Evolutionary conservation across 30 jellyfish, hydroid and myxozoan species (phyloP), one percentile per base, ranked within the genome.

Genomic region (Nemopilema nomurai): DNA sequence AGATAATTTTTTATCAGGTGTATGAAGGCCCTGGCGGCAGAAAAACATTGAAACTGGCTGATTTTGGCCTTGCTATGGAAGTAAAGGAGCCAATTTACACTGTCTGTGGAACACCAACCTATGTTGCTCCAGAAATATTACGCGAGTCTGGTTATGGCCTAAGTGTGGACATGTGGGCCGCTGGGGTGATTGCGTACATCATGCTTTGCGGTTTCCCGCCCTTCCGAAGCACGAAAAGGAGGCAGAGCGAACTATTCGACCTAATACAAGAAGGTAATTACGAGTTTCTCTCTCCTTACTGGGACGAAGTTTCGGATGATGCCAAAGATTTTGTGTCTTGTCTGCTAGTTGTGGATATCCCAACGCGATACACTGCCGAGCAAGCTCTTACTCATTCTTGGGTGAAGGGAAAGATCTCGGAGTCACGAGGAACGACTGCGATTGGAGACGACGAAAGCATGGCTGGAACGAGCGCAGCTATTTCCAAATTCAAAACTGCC

Each of bases 171-270:
- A 85, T 85, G 94, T 94, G 99, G 99, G 99, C 99, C 28, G 99
- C 99, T 62, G 99, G 99, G 29, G 99, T 94, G 64, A 94, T 94
- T 66, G 72, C 94, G 27, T 94, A 94, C 66, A 94, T 94, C 71
- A 94, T 94, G 99, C 92, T 94, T 25, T 94, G 99, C 75, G 99
- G 99, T 20, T 94, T 94, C 82, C 99, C 99, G 49, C 99, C 99
- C 13, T 94, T 94, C 70, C 90, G 99, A 49, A 94, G 99, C 85
- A 75, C 96, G 49, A 84, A 89, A 66, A 92, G 97, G 32, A 80
- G 88, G 79, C 99, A 94, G 70, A 94, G 95, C 64, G 99, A 94
- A 76, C 86, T 94, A 66, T 94, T 94, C 77, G 97, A 88, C 68
- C 76, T 89, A 51, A 94, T 94, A 76, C 97, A 94, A 69, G 57